Base-by-base conservation (phyloP, 1,140 invertebrate species). In the Oreohelix idahoensis region DNA sequence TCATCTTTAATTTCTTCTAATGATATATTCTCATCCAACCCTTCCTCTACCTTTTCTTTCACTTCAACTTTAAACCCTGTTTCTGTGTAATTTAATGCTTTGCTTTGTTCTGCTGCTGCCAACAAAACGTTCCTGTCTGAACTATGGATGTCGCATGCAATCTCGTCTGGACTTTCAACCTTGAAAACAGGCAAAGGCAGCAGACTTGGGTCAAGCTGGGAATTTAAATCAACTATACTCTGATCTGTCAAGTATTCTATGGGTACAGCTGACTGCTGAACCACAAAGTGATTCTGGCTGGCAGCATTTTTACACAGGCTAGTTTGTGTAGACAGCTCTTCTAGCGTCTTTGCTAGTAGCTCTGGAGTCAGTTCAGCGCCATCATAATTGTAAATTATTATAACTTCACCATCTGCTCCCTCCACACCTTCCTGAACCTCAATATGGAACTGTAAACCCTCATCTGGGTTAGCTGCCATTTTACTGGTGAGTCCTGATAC, bases 381-480 rank as follows among this genome's bases (percentile, higher is more conserved):
- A 79, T 79, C 58, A 77, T 53, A 77, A 42, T 79, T 79, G 38
- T 79, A 79, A 39, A 79, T 79, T 4, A 79, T 79, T n/a, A 79
- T 79, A 23, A 79, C 63, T 15, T 79, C 58, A 10, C 77, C 77
- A 66, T 79, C 74, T 29, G 39, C 32, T 49, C 74, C 45, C 29
- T 76, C 74, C n/a, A 51, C 20, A 35, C 26, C 74, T 35, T 76
- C 74, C 36, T 53, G 23, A 49, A 76, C 42, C 32, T 76, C 39
- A 49, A 76, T 49, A 1, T 51, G 32, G 32, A 45, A 53, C 32
- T 76, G 45, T 10, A 76, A 51, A 13, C 17, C 15, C 13, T 76
- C 74, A 76, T 35, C 36, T 11, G 26, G 38, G 20, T 42, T 73
- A 13, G 4, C 11, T 45, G 42, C n/a, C 71, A 66, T 66, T 29